Evolutionary conservation across 2,113 vertebrate species (phyloP).

Genomic region (Ptilorrhoa leucosticta): DNA sequence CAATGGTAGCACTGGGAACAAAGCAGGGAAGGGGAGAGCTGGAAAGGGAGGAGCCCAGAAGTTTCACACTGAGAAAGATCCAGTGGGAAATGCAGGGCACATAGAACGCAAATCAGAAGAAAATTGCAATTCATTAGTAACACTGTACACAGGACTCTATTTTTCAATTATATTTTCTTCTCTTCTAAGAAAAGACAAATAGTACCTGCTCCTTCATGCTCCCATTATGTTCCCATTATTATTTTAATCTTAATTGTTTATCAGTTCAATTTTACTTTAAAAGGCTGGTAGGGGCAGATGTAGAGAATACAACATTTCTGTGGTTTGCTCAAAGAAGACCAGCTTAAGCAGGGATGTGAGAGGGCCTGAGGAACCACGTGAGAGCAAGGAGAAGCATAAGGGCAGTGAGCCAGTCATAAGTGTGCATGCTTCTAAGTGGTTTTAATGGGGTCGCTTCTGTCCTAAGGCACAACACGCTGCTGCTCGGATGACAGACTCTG

Average conservation of each 20-base stretch:
- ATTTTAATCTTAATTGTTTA: neutral
- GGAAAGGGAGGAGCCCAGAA: neutral
- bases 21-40: neutral
- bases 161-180: neutral
- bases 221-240: neutral
- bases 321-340: neutral
- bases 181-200: neutral
- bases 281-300: neutral
- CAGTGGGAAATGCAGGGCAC: neutral
- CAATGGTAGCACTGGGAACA: neutral
- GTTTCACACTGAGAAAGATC: neutral
- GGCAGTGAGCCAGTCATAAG: neutral
- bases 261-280: neutral
- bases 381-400: neutral
- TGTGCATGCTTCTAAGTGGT: neutral
- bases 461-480: neutral
- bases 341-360: neutral
- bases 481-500: neutral
- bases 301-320: neutral
- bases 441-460: conserved; percentile 54
- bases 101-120: neutral
- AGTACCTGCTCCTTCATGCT: neutral
- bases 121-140: neutral
- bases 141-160: neutral
- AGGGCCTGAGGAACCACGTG: neutral